A percentile compares a stretch with the other conserved stretches of the same genome.
These are phyloP conservation scores for Phyllostomus hastatus DNA, from an alignment of 2,113 vertebrate species.

Conservation along the genomic window DNA sequence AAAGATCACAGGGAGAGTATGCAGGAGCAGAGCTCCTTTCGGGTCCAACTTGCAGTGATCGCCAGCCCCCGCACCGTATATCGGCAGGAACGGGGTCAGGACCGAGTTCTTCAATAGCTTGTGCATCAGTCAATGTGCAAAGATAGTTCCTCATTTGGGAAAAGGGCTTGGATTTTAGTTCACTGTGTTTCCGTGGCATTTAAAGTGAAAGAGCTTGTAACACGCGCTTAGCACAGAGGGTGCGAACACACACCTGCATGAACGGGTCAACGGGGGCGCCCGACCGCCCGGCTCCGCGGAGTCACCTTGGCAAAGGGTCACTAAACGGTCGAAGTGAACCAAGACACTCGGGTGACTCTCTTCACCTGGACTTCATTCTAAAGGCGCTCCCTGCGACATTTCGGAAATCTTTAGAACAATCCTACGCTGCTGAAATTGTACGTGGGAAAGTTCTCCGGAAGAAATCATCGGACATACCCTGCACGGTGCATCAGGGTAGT, in stretches of 20 bases:
- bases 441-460: background rate
- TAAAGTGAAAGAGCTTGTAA: background rate
- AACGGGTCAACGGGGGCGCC: background rate
- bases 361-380: background rate
- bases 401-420: background rate
- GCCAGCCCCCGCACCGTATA: accelerated
- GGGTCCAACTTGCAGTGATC: too few species aligned
- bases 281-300: background rate
- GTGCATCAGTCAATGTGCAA: background rate
- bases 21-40: background rate
- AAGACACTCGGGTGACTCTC: background rate
- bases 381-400: background rate
- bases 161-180: background rate
- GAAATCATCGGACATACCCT: background rate
- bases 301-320: background rate
- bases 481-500: accelerated
- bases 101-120: background rate
- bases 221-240: background rate
- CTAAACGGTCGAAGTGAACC: background rate
- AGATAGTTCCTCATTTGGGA: accelerated
- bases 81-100: accelerated
- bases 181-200: background rate
- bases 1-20: background rate
- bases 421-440: background rate
- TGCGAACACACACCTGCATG: background rate